Conservation (phyloP, 2,797 vertebrate species). For the Macroramphosus scolopax region DNA sequence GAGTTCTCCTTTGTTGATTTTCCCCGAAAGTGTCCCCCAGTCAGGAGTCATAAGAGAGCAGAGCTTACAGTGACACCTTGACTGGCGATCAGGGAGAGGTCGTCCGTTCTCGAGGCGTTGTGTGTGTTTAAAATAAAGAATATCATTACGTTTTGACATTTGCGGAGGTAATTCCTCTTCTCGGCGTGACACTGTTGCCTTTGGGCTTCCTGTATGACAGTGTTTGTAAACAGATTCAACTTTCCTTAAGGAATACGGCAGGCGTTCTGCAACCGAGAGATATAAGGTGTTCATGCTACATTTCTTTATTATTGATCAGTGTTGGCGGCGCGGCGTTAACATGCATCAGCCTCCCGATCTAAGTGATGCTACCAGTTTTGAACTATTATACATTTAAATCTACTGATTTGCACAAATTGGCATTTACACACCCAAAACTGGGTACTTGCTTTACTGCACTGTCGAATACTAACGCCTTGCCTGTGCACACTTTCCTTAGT, state of each 20-base stretch:
- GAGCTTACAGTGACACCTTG: constrained; percentile 79
- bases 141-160: constrained; percentile 72
- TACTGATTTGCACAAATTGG: no score
- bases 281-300: constrained; percentile 17
- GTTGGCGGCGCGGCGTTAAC: no score
- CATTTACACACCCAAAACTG: no score
- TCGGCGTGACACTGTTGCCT: constrained; percentile 50
- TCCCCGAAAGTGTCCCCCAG: constrained; percentile 75
- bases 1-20: constrained; percentile 81
- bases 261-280: constrained; percentile 30
- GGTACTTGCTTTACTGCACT: no score
- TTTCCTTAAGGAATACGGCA: constrained; percentile 51
- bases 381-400: no score
- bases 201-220: constrained; percentile 61
- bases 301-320: background rate
- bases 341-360: no score
- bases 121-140: constrained; percentile 76
- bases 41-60: constrained; percentile 81
- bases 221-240: constrained; percentile 65
- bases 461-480: no score
- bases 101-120: constrained; percentile 69
- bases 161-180: constrained; percentile 56
- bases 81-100: constrained; percentile 83
- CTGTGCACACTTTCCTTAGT: no score
- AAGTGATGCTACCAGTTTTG: no score